These are phyloP conservation scores for Ophonus ardosiacus DNA, from an alignment of 2,888 invertebrate species.

Conservation along the genomic window DNA sequence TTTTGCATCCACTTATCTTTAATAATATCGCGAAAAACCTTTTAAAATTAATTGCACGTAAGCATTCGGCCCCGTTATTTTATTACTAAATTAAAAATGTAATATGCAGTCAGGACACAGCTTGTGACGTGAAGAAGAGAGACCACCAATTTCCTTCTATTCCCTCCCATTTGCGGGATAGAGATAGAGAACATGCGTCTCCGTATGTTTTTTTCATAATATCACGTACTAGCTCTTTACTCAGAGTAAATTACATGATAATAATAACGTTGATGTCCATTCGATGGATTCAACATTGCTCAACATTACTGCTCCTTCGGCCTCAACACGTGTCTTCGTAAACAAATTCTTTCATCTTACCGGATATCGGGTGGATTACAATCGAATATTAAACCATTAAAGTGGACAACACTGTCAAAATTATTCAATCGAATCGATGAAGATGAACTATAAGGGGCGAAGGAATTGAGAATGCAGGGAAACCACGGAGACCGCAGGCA, in stretches of 20 bases:
- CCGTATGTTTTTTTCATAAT: slow-evolving; percentile 69
- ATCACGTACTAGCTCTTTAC: slow-evolving; percentile 66
- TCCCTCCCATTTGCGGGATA: not conserved
- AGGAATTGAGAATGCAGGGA: slow-evolving; percentile 1
- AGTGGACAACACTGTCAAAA: not conserved
- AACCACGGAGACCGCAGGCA: slow-evolving; percentile 54
- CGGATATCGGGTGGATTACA: not conserved
- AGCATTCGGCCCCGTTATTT: slow-evolving; percentile 71
- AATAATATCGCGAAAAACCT: slow-evolving; percentile 75
- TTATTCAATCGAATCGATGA: not conserved
- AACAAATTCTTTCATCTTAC: slow-evolving; percentile 24
- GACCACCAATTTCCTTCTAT: slow-evolving; percentile 27
- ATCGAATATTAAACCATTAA: not conserved
- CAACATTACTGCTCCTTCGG: slow-evolving; percentile 9
- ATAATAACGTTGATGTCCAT: slow-evolving; percentile 68
- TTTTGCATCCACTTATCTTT: slow-evolving; percentile 73
- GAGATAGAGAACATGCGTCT: not conserved
- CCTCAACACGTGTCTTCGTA: slow-evolving; percentile 25
- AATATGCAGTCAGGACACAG: slow-evolving; percentile 60
- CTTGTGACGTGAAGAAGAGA: slow-evolving; percentile 24
- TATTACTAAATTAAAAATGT: slow-evolving; percentile 74
- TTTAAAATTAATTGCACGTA: slow-evolving; percentile 75
- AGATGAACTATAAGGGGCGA: not conserved
- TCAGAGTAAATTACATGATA: slow-evolving; percentile 72
- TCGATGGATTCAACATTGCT: slow-evolving; percentile 42